These are phyloP conservation scores for Pseudomyrmex pallidus DNA, from an alignment of 1,140 invertebrate species.

Conservation along the genomic window DNA sequence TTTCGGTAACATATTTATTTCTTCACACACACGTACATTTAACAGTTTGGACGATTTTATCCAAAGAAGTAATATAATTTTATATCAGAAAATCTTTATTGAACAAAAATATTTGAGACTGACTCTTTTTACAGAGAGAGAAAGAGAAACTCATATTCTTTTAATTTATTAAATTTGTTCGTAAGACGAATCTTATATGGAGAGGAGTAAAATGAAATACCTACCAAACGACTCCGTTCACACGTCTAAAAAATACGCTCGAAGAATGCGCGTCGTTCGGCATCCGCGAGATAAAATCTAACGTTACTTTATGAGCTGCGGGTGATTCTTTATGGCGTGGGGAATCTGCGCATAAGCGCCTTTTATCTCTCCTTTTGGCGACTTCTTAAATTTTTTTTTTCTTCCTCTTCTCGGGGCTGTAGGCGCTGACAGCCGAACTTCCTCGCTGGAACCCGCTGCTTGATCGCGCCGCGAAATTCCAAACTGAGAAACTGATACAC, in stretches of 20 bases:
- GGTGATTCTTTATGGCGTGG: constrained; percentile 84
- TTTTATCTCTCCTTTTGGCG: constrained; percentile 54
- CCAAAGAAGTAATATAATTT: neutral
- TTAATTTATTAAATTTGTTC: neutral
- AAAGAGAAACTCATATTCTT: neutral
- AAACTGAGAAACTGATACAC: constrained; percentile 71
- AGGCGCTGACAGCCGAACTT: constrained; percentile 70
- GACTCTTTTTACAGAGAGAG: too few relatives aligned
- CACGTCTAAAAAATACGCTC: constrained; percentile 69
- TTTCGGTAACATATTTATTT: constrained; percentile 20
- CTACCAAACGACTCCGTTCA: constrained; percentile 38
- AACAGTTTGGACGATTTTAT: neutral
- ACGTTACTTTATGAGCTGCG: constrained; percentile 85
- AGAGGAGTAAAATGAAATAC: constrained; percentile 41
- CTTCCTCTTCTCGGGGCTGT: constrained; percentile 18
- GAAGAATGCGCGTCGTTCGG: constrained; percentile 78
- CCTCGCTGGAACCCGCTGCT: constrained; percentile 34
- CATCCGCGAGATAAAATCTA: constrained; percentile 84
- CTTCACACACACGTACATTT: neutral
- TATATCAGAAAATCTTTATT: neutral
- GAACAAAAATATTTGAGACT: neutral
- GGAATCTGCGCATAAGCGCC: constrained; percentile 65
- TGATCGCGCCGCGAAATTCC: constrained; percentile 66
- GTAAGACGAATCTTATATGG: neutral
- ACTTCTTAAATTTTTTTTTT: constrained; percentile 59